Evolutionary conservation across 1,140 invertebrate species (phyloP).

Genomic region (Eurosta solidaginis): DNA sequence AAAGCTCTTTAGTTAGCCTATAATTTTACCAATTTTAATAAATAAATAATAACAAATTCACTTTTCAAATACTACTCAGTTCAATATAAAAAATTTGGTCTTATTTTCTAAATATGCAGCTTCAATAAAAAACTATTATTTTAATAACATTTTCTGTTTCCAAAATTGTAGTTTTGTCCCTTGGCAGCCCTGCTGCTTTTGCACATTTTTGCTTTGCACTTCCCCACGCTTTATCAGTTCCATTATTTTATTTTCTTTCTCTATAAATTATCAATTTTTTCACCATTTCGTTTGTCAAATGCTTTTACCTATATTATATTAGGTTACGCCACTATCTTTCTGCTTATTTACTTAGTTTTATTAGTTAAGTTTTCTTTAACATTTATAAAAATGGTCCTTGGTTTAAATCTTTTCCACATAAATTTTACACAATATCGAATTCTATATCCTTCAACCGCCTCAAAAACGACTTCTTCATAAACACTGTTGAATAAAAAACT

Average conservation of each 20-base stretch:
- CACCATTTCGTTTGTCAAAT: neutral
- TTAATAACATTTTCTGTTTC: no score
- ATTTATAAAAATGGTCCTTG: constrained; percentile 1
- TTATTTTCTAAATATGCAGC: neutral
- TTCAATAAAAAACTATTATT: no score
- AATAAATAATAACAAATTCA: no score
- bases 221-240: neutral
- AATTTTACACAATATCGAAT: neutral
- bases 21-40: no score
- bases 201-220: neutral
- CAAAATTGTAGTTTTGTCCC: no score
- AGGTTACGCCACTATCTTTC: neutral
- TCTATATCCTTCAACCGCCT: constrained; percentile 7
- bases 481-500: constrained; percentile 9
- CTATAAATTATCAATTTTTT: neutral
- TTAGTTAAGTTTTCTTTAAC: neutral
- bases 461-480: neutral
- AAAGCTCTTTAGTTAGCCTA: no score
- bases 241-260: neutral
- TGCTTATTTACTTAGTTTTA: neutral
- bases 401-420: neutral
- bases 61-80: neutral
- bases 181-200: neutral
- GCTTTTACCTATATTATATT: neutral
- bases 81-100: neutral